Evolutionary conservation across 2,797 vertebrate species (phyloP), one percentile per base, ranked within the genome.

Genomic region (Discoglossus pictus): DNA sequence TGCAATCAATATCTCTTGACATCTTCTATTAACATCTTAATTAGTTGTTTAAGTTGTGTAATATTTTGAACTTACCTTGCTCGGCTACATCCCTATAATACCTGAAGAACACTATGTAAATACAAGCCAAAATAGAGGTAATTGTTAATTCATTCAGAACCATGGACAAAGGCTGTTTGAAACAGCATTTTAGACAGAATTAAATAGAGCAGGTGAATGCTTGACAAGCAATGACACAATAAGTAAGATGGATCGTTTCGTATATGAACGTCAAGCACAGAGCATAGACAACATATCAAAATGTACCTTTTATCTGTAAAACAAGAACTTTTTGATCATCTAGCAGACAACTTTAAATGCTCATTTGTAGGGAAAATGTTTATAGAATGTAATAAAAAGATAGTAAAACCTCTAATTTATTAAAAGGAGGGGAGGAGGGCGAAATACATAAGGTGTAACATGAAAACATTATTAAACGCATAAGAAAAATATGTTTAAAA

Each of bases 11-110:
- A 86, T 43, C 44, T 64, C 81, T 36, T 73, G 86, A 88, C 84
- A 88, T 84, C 81, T 85, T 79, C 84, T 53, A 86, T 88, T 87
- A 86, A 75, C 85, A 85, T 87, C 79, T 83, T 88, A 89, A 87
- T 81, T 81, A 85, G 82, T 82, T 78, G 62, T 80, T 82, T n/a
- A n/a, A n/a, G n/a, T n/a, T n/a, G 73, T 64, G 77, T 80, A 78
- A 83, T 80, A 86, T 80, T 85, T 75, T 76, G 74, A 80, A 74
- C 66, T 74, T 69, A 69, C 77, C 74, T 77, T 85, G 56, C 63
- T 5, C 74, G 83, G 84, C 83, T 80, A 73, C 62, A 80, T 78
- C 80, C 80, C 76, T 81, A 66, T 62, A 70, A 74, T 61, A 69
- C 82, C 78, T 79, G 24, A 56, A 56, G 34, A 38, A 40, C 3